Conservation (phyloP, 2,113 vertebrate species). For the Crotalus horridus region DNA sequence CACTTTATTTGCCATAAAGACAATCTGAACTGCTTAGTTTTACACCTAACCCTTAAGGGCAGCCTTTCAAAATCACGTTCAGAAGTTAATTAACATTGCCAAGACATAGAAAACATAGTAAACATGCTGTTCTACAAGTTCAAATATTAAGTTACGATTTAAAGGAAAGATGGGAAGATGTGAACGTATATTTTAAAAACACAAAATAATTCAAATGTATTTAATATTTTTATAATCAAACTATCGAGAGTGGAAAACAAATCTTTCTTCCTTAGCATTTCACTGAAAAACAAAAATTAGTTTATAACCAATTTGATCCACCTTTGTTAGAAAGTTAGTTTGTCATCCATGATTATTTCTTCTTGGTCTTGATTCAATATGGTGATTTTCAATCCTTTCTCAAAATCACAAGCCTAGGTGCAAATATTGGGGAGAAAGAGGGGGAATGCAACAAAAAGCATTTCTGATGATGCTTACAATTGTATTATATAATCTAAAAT, state of each 20-base stretch:
- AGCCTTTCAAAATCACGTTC: not conserved
- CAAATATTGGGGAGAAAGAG: not conserved
- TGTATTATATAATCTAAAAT: not conserved
- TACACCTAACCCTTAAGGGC: not conserved
- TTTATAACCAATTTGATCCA: not conserved
- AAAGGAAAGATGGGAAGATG: not conserved
- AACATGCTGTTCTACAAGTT: not conserved
- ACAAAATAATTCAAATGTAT: not conserved
- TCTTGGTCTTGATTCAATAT: not conserved
- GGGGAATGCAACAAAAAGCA: not conserved
- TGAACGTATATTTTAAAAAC: not conserved
- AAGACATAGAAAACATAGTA: not conserved
- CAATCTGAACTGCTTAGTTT: not conserved
- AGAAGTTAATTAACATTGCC: not conserved
- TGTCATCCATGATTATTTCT: no score
- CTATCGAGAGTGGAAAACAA: not conserved
- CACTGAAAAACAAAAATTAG: not conserved
- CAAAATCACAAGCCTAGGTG: not conserved
- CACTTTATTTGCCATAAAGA: not conserved
- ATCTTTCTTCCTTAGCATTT: not conserved
- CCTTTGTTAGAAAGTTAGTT: not conserved
- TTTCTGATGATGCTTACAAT: not conserved
- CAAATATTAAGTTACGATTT: not conserved
- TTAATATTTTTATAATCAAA: not conserved
- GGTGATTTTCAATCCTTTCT: not conserved